Evolutionary conservation across 2,888 invertebrate species (phyloP).

Genomic region (Hyalella azteca): DNA sequence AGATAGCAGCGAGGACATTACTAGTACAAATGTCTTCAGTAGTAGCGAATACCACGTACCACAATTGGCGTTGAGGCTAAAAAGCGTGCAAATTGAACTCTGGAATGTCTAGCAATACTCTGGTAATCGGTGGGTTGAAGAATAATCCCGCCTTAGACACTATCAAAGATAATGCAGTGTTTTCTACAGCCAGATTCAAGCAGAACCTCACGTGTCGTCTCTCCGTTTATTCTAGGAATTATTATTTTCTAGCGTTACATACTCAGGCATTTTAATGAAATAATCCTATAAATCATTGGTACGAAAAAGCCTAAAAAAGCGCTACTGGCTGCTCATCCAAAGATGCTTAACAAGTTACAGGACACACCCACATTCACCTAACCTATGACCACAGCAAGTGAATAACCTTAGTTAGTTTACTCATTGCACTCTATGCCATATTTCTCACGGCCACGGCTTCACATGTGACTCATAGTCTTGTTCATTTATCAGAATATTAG

Average conservation of each 20-base stretch:
- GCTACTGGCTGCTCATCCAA: conserved; percentile 31
- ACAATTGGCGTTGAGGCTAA: neutral
- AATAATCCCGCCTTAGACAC: neutral
- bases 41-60: neutral
- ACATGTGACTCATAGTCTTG: no score
- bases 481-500: conserved; percentile 25
- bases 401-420: neutral
- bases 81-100: conserved; percentile 22
- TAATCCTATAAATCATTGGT: conserved; percentile 33
- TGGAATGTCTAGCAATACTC: conserved; percentile 16
- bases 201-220: no score
- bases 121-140: neutral
- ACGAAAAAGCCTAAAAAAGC: conserved; percentile 31
- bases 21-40: neutral
- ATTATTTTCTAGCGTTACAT: neutral
- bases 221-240: neutral
- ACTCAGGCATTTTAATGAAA: neutral
- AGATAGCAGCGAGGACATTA: no score
- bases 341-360: conserved; percentile 1
- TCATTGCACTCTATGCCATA: no score
- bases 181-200: no score
- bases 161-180: conserved; percentile 25
- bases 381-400: conserved; percentile 13
- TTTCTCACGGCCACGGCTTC: no score
- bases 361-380: conserved; percentile 16